Base-by-base conservation (phyloP, 37 sponge, comb jelly and placozoan genomes). In the Lycopodina hypogea region DNA sequence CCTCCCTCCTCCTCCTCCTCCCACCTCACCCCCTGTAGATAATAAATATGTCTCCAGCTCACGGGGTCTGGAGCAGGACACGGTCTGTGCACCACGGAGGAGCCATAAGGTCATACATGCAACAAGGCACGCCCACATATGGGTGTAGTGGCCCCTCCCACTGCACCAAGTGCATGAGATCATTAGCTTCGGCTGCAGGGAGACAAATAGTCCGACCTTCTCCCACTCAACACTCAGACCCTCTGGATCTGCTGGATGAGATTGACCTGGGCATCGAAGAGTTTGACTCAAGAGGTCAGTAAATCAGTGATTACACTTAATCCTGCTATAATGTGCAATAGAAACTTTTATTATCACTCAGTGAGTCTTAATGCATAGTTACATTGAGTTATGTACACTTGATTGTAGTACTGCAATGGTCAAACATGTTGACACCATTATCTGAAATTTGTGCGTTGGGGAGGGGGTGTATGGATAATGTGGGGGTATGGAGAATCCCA, bases 61-160 rank as follows among this genome's bases (percentile, higher is more conserved):
- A 93, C 32, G 38, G 42, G 33, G 60, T 82, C 9, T 93, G 94
- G 94, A 39, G 77, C 74, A 39, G 94, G 26, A 26, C 30, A 14
- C 73, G 93, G 1, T 48, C 23, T 3, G 28, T 56, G 1, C 80
- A 86, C 66, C 90, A 93, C 48, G 86, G 90, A 29, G 93, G 93
- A 36, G 93, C 93, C 14, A 34, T 77, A 21, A 56, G 90, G 23
- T 23, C 72, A 61, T 83, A 86, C 77, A 23, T 62, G 30, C 75
- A 72, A 42, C 58, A 71, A 19, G 40, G 71, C 42, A n/a, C 76
- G 0, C 80, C 83, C 30, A 50, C 28, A 1, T 91, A 86, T 75
- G 87, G 84, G 0, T 69, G 92, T 22, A 76, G 38, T 29, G 82
- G 77, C 32, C 92, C 92, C 37, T 30, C 42, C 3, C 78, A 75